Conservation (phyloP, 2,113 vertebrate species). For the Aegithalos caudatus region DNA sequence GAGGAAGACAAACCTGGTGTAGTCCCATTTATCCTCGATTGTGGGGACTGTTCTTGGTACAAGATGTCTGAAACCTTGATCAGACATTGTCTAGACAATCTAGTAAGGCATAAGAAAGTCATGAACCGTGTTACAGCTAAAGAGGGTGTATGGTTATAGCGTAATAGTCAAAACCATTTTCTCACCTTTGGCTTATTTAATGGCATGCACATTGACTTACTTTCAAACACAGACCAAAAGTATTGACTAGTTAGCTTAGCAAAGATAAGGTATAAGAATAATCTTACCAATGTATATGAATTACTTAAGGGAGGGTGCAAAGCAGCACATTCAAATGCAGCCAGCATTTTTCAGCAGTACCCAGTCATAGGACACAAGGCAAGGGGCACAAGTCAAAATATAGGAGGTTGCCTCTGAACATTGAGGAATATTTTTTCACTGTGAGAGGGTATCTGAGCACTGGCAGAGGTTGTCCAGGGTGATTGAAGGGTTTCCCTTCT, state of each 20-base stretch:
- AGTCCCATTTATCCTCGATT: background rate
- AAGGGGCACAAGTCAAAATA: background rate
- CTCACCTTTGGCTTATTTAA: background rate
- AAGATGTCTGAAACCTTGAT: background rate
- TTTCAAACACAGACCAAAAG: background rate
- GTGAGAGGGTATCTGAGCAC: background rate
- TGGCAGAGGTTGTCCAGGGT: background rate
- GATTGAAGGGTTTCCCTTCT: background rate
- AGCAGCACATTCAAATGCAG: background rate
- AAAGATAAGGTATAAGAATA: background rate
- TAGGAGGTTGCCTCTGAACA: background rate
- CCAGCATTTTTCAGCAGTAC: background rate
- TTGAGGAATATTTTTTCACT: background rate
- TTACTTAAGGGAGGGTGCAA: background rate
- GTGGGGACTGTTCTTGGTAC: background rate
- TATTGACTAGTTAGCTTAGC: background rate
- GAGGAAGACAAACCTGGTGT: background rate
- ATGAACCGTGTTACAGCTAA: background rate
- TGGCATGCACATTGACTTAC: fast-evolving
- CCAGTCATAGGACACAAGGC: background rate
- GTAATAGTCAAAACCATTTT: background rate
- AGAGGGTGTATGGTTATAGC: background rate
- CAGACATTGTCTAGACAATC: background rate
- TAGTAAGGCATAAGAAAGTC: background rate
- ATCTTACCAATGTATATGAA: background rate